Conservation (phyloP, 2,113 vertebrate genomes). For the Pimephales promelas region DNA sequence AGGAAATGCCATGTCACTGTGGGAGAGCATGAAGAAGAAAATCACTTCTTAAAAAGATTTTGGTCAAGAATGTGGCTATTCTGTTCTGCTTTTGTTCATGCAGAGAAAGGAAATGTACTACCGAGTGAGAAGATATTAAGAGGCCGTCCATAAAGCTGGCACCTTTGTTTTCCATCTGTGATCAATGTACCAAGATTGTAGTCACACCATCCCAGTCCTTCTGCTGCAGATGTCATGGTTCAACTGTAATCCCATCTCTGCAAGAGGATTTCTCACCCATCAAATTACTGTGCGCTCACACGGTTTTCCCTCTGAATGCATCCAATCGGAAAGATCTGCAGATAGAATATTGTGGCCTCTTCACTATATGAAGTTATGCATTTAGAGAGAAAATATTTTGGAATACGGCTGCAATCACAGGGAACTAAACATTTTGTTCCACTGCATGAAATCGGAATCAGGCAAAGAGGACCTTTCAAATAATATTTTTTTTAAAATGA, state of each 20-base stretch:
- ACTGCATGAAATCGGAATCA: neutral
- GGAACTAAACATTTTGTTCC: constrained; percentile 3
- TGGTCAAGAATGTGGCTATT: constrained; percentile 15
- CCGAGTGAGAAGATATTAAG: constrained; percentile 1
- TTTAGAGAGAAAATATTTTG: constrained; percentile 15
- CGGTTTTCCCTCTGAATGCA: constrained; percentile 44
- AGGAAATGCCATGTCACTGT: neutral
- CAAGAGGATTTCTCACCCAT: constrained; percentile 53
- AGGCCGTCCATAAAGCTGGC: constrained; percentile 35
- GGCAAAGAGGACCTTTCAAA: neutral
- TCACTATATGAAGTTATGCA: constrained; percentile 15
- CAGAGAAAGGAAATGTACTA: constrained; percentile 6
- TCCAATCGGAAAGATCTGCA: constrained; percentile 40
- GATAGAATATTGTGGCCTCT: constrained; percentile 41
- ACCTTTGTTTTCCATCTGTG: constrained; percentile 55
- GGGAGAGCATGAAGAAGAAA: neutral
- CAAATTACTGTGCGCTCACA: constrained; percentile 45
- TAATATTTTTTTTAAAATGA: constrained; percentile 3
- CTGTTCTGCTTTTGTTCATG: constrained; percentile 24
- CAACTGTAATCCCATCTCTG: constrained; percentile 60
- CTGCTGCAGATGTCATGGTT: constrained; percentile 55
- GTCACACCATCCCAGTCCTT: constrained; percentile 33
- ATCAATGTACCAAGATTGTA: constrained; percentile 47
- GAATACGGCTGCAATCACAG: neutral
- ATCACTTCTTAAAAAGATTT: neutral